Evolutionary conservation across 2,113 vertebrate genomes (phyloP), one percentile per base, ranked within the genome.

Genomic region (Stigmatopora argus): DNA sequence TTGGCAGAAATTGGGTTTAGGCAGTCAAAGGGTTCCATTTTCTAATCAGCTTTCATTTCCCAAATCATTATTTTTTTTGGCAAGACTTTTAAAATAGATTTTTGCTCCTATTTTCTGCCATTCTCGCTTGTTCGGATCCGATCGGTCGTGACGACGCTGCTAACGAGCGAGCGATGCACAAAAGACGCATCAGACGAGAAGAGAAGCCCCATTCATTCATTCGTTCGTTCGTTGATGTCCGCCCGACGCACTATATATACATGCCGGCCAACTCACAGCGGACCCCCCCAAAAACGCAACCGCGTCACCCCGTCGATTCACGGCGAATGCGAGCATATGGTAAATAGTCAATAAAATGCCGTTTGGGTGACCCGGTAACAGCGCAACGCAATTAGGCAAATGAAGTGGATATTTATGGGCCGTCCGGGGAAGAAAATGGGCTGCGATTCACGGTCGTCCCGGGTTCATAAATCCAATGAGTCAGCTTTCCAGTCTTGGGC

Each of bases 111-210:
- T 21, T 52, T 3, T 21, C 19, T 23, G 19, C 8, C 18, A 10
- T 0, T 5, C n/a, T 7, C 7, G 18, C 47, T 17, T n/a, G 4
- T 51, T 51, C n/a, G 53, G 41, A 26, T 62, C 63, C 62, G 57
- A 7, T 41, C 74, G 75, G 35, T 77, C 68, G 26, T 53, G 65
- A 75, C 70, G 75, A 76, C 69, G 79, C 71, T 79, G 71, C 57
- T 64, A 63, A 74, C 71, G 66, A 69, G 70, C 74, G 77, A 84
- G 69, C 73, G 69, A 62, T 48, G 56, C 63, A 83, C 74, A 78
- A 79, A 86, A 78, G 77, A 57, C 65, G n/a, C 56, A 71, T 70
- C 74, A 52, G 67, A 67, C 71, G 59, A 77, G 70, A 72, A 72
- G 34, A 58, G 34, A 35, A 68, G 75, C 52, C 44, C 61, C 56